phyloP scores from a whole-genome alignment of 2,888 invertebrate genomes.

The Coecobrya sp. region DNA sequence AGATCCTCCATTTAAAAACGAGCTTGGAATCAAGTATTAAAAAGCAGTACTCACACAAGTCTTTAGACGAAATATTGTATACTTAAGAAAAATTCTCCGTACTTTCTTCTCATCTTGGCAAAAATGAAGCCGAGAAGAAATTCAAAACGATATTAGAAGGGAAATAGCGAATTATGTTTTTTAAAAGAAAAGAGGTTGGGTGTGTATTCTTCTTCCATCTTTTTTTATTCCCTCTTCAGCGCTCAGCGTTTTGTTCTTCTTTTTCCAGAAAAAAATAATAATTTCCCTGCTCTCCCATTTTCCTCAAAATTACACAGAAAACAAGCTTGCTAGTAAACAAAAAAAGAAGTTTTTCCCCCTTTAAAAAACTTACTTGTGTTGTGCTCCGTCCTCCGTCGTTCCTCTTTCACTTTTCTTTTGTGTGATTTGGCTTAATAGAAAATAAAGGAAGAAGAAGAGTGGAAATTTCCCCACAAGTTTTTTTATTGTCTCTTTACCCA shows the following conservation, averaged over 20 bases:
- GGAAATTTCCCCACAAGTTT: not conserved
- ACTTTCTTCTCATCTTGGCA: not conserved
- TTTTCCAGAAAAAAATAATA: not conserved
- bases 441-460: not conserved
- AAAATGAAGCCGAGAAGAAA: not conserved
- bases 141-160: not conserved
- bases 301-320: not conserved
- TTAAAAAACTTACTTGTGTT: not conserved
- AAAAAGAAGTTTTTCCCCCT: not conserved
- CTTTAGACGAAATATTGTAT: no score
- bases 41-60: no score
- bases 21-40: not conserved
- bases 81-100: not conserved
- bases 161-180: not conserved
- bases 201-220: not conserved
- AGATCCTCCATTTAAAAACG: not conserved
- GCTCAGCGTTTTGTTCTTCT: not conserved
- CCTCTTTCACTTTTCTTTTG: not conserved
- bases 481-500: not conserved
- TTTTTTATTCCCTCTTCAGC: not conserved
- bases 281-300: slow-evolving; percentile 19
- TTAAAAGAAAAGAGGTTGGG: not conserved
- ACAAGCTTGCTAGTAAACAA: not conserved
- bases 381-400: not conserved
- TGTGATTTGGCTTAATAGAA: not conserved